A percentile compares a stretch with the other conserved stretches of the same genome.
Evolutionary conservation across 2,113 vertebrate genomes (phyloP).

Genomic region (Poeciliopsis occidentalis): DNA sequence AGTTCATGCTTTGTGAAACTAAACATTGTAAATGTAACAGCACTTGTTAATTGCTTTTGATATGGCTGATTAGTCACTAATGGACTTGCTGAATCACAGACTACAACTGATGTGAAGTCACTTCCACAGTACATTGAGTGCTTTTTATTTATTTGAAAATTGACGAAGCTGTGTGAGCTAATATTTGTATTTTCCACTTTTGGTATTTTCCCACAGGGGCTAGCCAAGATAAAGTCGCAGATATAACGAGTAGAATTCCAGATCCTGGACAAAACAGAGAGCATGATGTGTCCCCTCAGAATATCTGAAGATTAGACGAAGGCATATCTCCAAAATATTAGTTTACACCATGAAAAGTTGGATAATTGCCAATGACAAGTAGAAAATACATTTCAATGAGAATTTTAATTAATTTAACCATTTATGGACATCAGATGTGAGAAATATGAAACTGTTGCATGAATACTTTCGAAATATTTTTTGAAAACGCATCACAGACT

Average conservation of each 20-base stretch:
- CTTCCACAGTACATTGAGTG: not conserved
- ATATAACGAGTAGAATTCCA: not conserved
- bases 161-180: not conserved
- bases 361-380: too few relatives aligned
- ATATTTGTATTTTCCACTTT: not conserved
- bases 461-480: not conserved
- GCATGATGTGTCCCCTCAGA: too few relatives aligned
- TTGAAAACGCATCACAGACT: not conserved
- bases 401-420: too few relatives aligned
- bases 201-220: conserved; percentile 32
- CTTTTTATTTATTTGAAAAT: conserved; percentile 1
- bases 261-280: not conserved
- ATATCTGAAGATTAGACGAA: not conserved
- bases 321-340: not conserved
- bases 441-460: not conserved
- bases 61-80: not conserved
- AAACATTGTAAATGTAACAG: not conserved
- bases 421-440: too few relatives aligned
- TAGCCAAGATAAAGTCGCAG: not conserved
- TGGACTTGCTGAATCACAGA: not conserved
- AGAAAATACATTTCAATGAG: too few relatives aligned
- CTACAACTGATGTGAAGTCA: not conserved
- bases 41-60: not conserved
- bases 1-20: not conserved
- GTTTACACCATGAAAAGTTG: too few relatives aligned